Conservation (phyloP, 2,797 vertebrate genomes). For the Agapornis canus region DNA sequence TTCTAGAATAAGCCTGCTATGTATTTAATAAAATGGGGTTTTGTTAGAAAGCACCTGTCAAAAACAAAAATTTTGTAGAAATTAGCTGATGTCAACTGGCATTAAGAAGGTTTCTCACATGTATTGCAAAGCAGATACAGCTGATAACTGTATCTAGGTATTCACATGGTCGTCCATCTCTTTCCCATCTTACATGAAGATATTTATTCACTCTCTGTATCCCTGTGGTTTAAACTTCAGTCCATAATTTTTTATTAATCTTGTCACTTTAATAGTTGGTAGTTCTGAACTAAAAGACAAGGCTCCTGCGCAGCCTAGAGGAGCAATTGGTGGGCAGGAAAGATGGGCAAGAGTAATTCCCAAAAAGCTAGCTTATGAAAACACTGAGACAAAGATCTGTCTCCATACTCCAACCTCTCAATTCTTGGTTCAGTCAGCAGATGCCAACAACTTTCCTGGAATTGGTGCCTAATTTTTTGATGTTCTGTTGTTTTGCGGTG, state of each 20-base stretch:
- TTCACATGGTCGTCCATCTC: background rate
- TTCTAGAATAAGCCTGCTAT: background rate
- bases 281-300: background rate
- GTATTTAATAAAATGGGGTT: background rate
- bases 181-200: background rate
- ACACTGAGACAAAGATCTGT: background rate
- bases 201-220: background rate
- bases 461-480: background rate
- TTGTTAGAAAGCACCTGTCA: background rate
- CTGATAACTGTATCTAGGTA: background rate
- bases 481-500: no score
- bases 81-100: background rate
- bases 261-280: background rate
- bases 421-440: background rate
- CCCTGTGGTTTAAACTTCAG: background rate
- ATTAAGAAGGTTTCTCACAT: background rate
- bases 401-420: background rate
- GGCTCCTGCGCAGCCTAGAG: background rate
- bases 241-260: background rate
- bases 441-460: background rate
- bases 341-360: background rate
- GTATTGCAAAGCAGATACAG: background rate
- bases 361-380: background rate
- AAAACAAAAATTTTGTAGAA: background rate
- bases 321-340: background rate